These are phyloP conservation scores for Aplochiton taeniatus DNA, from an alignment of 2,797 vertebrate genomes.

Conservation along the genomic window DNA sequence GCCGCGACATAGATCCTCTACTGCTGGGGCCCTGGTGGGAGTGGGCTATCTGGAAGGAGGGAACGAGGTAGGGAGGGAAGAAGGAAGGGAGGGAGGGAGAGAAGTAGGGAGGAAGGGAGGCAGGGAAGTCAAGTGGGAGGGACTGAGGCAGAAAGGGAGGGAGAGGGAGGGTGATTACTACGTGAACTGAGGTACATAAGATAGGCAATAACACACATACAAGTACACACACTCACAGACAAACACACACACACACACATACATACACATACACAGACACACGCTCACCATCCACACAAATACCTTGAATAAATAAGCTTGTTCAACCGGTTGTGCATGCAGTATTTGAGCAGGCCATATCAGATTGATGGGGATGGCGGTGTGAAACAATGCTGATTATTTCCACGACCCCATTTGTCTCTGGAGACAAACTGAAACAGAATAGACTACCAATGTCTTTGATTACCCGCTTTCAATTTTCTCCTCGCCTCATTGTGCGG, in stretches of 20 bases:
- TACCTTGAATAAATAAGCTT: neutral
- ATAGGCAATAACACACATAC: constrained; percentile 1
- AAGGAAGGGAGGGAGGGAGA: neutral
- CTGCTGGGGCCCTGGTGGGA: neutral
- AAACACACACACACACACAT: too few species aligned
- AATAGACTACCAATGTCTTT: constrained; percentile 48
- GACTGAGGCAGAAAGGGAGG: neutral
- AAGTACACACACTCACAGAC: too few species aligned
- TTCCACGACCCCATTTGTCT: constrained; percentile 37
- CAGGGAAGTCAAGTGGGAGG: too few species aligned
- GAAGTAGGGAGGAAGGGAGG: neutral
- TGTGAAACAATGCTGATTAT: neutral
- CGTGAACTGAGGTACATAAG: neutral
- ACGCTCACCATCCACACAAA: too few species aligned
- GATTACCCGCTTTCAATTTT: constrained; percentile 61
- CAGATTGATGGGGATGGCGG: too few species aligned
- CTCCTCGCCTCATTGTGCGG: constrained; percentile 41
- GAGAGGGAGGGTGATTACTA: neutral
- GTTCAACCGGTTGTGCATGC: neutral
- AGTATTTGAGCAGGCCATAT: neutral
- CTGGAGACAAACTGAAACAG: constrained; percentile 30
- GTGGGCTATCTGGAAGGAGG: neutral
- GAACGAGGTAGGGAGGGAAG: neutral
- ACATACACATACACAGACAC: too few species aligned
- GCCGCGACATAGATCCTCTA: constrained; percentile 19